A percentile compares a stretch with the other conserved stretches of the same genome.
phyloP scores from a whole-genome alignment of 2,797 vertebrate genomes.

The Neosilurus mollespiculum region DNA sequence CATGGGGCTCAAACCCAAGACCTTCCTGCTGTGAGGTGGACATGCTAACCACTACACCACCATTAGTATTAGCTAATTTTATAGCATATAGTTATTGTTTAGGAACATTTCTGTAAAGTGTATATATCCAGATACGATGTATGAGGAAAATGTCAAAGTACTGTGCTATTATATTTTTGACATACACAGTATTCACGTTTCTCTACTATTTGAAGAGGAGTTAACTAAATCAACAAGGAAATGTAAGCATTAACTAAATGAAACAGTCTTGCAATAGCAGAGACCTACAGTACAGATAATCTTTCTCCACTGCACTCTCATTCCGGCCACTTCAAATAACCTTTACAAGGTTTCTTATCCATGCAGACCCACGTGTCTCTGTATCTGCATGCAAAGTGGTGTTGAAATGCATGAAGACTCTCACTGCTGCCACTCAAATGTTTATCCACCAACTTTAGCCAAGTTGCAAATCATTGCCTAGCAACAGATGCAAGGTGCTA shows the following conservation, averaged over 20 bases:
- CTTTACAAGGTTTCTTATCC: conserved; percentile 31
- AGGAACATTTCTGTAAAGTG: not conserved
- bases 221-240: not conserved
- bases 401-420: conserved; percentile 40
- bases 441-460: conserved; percentile 52
- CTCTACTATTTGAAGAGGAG: not conserved
- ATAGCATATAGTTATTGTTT: not conserved
- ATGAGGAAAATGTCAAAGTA: not conserved
- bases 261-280: not conserved
- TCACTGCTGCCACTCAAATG: conserved; percentile 50
- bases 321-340: conserved; percentile 3
- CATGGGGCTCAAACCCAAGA: too few species aligned
- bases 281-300: not conserved
- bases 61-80: too few species aligned
- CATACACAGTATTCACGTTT: not conserved
- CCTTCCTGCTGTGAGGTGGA: too few species aligned
- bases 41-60: too few species aligned
- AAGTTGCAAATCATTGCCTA: conserved; percentile 71
- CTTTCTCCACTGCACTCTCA: not conserved
- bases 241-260: not conserved
- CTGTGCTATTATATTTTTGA: not conserved
- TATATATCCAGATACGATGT: not conserved
- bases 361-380: conserved; percentile 36
- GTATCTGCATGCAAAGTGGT: conserved; percentile 26
- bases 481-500: conserved; percentile 71